Percentiles rank a stretch among this genome's conserved stretches.
phyloP scores from a whole-genome alignment of 2,888 invertebrate species.

The Heteropelma amictum region DNA sequence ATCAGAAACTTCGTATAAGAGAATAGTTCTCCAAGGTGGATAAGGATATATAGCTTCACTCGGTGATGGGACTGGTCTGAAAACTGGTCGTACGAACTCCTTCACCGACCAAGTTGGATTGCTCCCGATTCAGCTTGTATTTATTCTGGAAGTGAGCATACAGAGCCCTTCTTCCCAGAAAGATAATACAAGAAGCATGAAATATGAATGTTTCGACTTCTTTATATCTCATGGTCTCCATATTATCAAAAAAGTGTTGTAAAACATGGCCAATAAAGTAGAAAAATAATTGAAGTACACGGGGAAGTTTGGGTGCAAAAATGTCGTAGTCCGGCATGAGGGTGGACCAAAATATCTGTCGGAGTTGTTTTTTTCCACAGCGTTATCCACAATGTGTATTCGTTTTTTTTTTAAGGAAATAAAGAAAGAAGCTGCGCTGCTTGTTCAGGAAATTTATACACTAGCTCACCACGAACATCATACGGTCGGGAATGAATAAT shows the following conservation, averaged over 20 bases:
- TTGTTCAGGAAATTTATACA: too few species aligned
- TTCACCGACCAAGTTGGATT: constrained; percentile 52
- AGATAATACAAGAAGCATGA: constrained; percentile 59
- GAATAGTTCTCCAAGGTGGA: constrained; percentile 56
- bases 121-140: constrained; percentile 60
- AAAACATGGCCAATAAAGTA: constrained; percentile 23
- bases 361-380: too few species aligned
- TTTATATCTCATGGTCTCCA: constrained; percentile 26
- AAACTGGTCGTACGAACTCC: constrained; percentile 29
- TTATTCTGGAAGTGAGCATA: constrained; percentile 56
- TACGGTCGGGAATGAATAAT: too few species aligned
- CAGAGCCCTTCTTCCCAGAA: constrained; percentile 21
- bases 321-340: too few species aligned
- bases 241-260: constrained; percentile 48
- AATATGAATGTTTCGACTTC: constrained; percentile 56
- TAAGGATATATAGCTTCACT: constrained; percentile 49
- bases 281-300: background rate
- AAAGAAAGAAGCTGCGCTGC: too few species aligned
- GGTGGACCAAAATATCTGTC: background rate
- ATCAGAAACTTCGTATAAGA: constrained; percentile 54
- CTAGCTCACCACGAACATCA: too few species aligned
- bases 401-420: too few species aligned
- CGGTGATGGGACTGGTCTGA: constrained; percentile 32
- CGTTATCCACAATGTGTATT: too few species aligned
- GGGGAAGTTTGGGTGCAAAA: background rate